phyloP scores from a whole-genome alignment of 2,113 vertebrate species.

The Macroglossus sobrinus region DNA sequence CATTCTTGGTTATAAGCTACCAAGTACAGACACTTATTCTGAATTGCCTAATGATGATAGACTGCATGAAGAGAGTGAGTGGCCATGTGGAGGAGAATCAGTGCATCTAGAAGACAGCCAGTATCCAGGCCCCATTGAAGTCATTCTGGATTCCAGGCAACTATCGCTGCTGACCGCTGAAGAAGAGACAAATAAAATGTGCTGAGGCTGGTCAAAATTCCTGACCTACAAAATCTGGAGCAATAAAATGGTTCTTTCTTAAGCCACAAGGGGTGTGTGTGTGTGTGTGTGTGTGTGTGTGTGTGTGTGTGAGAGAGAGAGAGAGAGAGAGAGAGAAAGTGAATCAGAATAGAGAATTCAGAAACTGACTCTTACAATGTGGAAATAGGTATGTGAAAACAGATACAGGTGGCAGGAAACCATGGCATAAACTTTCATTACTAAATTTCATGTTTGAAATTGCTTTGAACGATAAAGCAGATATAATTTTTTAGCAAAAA shows the following conservation, averaged over 20 bases:
- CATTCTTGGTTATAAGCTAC: neutral
- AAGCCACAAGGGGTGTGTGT: neutral
- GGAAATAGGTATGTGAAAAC: neutral
- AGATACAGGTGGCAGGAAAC: neutral
- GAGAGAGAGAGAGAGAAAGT: too few relatives aligned
- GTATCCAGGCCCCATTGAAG: neutral
- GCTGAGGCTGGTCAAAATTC: neutral
- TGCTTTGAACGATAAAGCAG: neutral
- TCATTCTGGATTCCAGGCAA: neutral
- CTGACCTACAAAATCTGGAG: neutral
- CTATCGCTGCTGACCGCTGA: neutral
- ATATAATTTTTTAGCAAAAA: neutral
- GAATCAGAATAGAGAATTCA: neutral
- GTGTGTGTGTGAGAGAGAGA: neutral
- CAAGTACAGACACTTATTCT: neutral
- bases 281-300: neutral
- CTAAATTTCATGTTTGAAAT: neutral
- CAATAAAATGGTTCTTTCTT: neutral
- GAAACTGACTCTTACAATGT: neutral
- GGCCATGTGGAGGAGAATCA: neutral
- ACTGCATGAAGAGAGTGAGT: neutral
- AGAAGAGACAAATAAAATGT: neutral
- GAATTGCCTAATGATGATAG: neutral
- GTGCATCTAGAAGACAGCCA: fast-evolving
- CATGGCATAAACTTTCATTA: neutral